Percentiles rank a stretch among this genome's conserved stretches.
Conservation (phyloP, 2,797 vertebrate genomes). For the Phaenicophaeus curvirostris region DNA sequence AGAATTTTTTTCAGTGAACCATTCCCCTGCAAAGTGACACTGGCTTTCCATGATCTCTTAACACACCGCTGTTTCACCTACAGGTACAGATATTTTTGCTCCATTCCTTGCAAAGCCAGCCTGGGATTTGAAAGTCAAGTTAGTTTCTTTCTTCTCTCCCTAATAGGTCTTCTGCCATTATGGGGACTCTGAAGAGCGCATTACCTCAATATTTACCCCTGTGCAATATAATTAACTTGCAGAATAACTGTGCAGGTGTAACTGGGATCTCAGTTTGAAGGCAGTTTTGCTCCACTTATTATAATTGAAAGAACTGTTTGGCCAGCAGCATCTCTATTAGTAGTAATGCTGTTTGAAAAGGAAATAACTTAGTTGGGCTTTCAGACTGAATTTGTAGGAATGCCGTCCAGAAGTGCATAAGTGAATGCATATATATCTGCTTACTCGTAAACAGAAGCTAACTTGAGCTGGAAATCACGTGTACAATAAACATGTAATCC, state of each 20-base stretch:
- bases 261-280: constrained; percentile 56
- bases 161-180: constrained; percentile 39
- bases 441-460: constrained; percentile 19
- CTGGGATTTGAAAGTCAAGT: constrained; percentile 42
- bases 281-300: constrained; percentile 29
- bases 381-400: background rate
- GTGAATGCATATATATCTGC: background rate
- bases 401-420: background rate
- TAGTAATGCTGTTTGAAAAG: constrained; percentile 16
- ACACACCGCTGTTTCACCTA: background rate
- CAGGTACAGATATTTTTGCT: background rate
- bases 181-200: constrained; percentile 40
- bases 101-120: background rate
- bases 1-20: background rate
- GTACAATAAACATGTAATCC: background rate
- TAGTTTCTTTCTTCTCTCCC: constrained; percentile 9
- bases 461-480: constrained; percentile 18
- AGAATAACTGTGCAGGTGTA: constrained; percentile 59
- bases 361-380: constrained; percentile 28
- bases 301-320: constrained; percentile 51
- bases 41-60: background rate
- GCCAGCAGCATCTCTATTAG: constrained; percentile 51
- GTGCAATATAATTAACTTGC: constrained; percentile 58
- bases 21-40: background rate
- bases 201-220: constrained; percentile 50